Conservation (phyloP, 1,140 invertebrate species). For the Samia ricini region DNA sequence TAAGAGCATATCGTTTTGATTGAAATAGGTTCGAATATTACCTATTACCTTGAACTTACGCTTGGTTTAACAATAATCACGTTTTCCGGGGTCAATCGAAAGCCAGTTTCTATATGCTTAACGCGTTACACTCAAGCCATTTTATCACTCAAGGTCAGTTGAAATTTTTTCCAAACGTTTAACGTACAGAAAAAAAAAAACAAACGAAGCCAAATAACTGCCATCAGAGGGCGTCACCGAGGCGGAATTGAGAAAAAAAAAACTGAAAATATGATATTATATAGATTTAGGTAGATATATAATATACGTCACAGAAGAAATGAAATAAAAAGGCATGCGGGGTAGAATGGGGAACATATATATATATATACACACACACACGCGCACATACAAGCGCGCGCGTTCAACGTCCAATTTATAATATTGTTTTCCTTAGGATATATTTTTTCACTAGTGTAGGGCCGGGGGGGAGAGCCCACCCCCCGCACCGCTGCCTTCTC, state of each 20-base stretch:
- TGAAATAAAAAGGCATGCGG: conserved; percentile 55
- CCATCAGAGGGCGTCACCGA: conserved; percentile 10
- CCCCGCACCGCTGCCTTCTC: background rate
- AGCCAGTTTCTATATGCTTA: no score
- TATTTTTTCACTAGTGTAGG: conserved; percentile 74
- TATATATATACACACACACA: conserved; percentile 36
- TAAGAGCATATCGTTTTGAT: no score
- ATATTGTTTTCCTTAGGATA: conserved; percentile 76
- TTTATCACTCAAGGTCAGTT: no score
- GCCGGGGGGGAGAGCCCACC: conserved; percentile 26
- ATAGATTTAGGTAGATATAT: conserved; percentile 31
- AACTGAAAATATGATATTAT: conserved; percentile 36
- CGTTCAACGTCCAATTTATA: conserved; percentile 65
- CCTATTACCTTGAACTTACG: no score
- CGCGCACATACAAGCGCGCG: conserved; percentile 34
- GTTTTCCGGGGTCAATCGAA: no score
- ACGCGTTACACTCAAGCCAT: no score
- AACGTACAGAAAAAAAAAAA: background rate
- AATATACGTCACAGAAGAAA: conserved; percentile 49
- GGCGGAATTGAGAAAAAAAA: conserved; percentile 35
- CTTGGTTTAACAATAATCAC: no score
- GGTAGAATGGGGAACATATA: conserved; percentile 49
- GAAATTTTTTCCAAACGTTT: no score
- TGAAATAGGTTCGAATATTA: no score
- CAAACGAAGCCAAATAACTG: background rate